Conservation (phyloP, 2,797 vertebrate species). For the Sebastes minor region DNA sequence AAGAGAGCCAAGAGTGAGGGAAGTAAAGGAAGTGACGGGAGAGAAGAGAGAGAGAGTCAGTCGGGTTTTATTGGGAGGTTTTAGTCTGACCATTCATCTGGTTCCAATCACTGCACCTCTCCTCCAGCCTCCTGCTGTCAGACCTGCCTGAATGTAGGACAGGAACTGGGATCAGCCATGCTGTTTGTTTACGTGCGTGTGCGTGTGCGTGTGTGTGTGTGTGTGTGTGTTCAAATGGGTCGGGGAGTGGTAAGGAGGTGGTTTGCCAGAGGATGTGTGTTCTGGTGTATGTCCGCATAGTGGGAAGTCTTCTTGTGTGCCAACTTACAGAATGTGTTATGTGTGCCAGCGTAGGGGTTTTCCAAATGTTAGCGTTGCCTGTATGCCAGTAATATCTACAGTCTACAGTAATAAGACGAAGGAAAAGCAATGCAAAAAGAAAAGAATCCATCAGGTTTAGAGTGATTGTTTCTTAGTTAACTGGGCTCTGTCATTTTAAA, state of each 20-base stretch:
- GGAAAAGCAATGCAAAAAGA: background rate
- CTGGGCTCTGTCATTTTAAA: background rate
- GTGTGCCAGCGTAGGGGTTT: background rate
- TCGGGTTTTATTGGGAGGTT: slow-evolving; percentile 6
- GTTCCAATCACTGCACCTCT: slow-evolving; percentile 45
- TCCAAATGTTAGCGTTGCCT: background rate
- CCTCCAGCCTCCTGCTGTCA: slow-evolving; percentile 22
- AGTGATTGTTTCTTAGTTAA: background rate
- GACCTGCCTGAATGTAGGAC: slow-evolving; percentile 13
- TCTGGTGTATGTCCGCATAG: background rate
- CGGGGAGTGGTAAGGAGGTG: background rate
- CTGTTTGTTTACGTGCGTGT: background rate
- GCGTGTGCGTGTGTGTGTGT: background rate
- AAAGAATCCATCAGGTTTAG: background rate
- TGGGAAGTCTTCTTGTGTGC: slow-evolving; percentile 1
- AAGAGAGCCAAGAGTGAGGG: slow-evolving; percentile 12
- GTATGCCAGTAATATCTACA: background rate
- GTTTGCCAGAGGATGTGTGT: slow-evolving; percentile 5
- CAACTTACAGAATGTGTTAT: slow-evolving; percentile 1
- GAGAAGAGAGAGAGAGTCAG: background rate
- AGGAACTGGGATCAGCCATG: slow-evolving; percentile 11
- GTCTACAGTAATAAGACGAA: background rate
- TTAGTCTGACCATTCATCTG: slow-evolving; percentile 58
- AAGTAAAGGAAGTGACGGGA: slow-evolving; percentile 3
- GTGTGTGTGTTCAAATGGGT: background rate